phyloP scores from a whole-genome alignment of 1,140 invertebrate genomes.

The Drosophila sturtevanti region DNA sequence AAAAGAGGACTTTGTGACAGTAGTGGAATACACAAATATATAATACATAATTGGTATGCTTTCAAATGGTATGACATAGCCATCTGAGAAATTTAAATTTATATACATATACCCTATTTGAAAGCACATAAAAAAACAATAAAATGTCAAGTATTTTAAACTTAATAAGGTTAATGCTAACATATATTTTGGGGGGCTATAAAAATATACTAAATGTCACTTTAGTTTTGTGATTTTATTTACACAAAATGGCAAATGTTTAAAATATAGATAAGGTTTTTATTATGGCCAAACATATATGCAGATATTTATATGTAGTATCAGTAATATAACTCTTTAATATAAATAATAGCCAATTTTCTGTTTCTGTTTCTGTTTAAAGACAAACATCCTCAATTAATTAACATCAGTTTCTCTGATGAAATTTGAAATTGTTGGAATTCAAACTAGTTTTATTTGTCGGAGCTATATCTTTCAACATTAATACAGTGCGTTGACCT shows the following conservation, averaged over 20 bases:
- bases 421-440: not conserved
- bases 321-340: not conserved
- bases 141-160: not conserved
- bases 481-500: not conserved
- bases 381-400: not conserved
- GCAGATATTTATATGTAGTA: not conserved
- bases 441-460: not conserved
- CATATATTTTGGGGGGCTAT: not conserved
- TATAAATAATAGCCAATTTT: not conserved
- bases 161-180: not conserved
- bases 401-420: not conserved
- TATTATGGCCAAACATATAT: not conserved
- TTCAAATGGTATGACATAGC: too few species aligned
- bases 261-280: not conserved
- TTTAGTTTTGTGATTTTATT: slow-evolving; percentile 5
- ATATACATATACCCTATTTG: slow-evolving; percentile 1
- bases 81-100: slow-evolving; percentile 21
- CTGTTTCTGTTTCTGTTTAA: too few species aligned
- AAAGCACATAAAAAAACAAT: not conserved
- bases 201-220: slow-evolving; percentile 1
- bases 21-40: too few species aligned
- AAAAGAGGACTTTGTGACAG: too few species aligned
- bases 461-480: not conserved
- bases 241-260: slow-evolving; percentile 5
- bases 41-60: too few species aligned